Base-by-base conservation (phyloP, 2,797 vertebrate genomes). In the Pseudochaenichthys georgianus region DNA sequence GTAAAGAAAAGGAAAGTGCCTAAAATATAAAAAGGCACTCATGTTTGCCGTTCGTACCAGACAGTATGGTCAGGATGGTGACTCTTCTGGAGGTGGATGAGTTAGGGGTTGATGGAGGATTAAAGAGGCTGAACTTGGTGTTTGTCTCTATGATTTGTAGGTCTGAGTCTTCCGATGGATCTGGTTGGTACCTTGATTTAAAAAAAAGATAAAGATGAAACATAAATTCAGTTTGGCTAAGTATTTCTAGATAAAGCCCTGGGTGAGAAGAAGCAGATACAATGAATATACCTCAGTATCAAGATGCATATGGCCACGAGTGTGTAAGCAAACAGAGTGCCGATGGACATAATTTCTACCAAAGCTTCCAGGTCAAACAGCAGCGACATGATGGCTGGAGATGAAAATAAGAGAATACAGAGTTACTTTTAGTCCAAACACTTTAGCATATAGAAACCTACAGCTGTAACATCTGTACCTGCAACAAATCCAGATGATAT, bases 331-430 rank as follows among this genome's bases (percentile, higher is more conserved):
- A 97, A 95, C 62, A 97, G 90, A 0, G 95, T 97, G 64, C 95
- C 94, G 0, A 97, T 95, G 66, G 96, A 97, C 96, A 97, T 96
- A 90, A 95, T 93, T 57, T 97, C 95, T 77, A 97, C 95, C 81
- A 97, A 85, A 10, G 95, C 94, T 48, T 96, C 96, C 93, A 97
- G 88, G 81, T 97, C 93, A 4, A 97, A 96, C 60, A 97, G 87
- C 77, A 97, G 82, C 46, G 96, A 94, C 96, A 97, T 95, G 75
- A 97, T 82, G 67, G 96, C 97, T 97, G 8, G 63, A 78, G 19
- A 77, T 41, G 43, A 53, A 9, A 69, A 55, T 79, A 9, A 64
- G 12, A 8, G 9, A 63, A 55, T 5, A 13, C 31, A 21, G 21
- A 50, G 34, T 85, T 75, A 81, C 4, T 45, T 55, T 2, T 34